Evolutionary conservation across 1,140 invertebrate genomes (phyloP), one percentile per base, ranked within the genome.

Genomic region (Bombus fervidus): DNA sequence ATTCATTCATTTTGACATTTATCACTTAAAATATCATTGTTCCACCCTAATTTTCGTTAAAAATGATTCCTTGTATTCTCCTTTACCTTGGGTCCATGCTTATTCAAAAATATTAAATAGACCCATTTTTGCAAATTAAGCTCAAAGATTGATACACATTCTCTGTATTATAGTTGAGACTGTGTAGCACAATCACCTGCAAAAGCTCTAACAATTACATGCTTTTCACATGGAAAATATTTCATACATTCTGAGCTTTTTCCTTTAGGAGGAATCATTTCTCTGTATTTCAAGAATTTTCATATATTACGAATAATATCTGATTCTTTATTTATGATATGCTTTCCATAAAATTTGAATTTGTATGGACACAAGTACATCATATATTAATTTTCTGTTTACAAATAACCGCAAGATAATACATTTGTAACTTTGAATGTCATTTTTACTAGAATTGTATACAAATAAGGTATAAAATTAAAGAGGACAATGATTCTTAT

Each of bases 61-160:
- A 90, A 93, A 93, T 88, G 86, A 93, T 95, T 95, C 94, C 94
- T 94, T 92, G 93, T 91, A 95, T 95, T 93, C 95, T 94, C 93
- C 90, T 93, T 94, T 89, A 88, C 86, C 79, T 88, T 92, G 88
- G 47, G 81, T 89, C 83, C 87, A 81, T 92, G 91, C 92, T 95
- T 94, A 95, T 96, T 95, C 88, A 87, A 91, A 95, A 95, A 95
- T 97, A 95, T 89, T 86, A 94, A 94, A 95, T 95, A 95, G 96
- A 97, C 97, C 97, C 97, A 96, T 97, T 97, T 97, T 97, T 94
- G 96, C 94, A 97, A 97, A 96, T 96, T 97, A 91, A 95, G 93
- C 95, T 96, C 95, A 94, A 96, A 97, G 96, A 96, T 95, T 92
- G 66, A 68, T 90, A 81, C 78, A 92, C 84, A 86, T 53, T 83